Evolutionary conservation across 1,140 invertebrate genomes (phyloP), one percentile per base, ranked within the genome.

Genomic region (Ceratina australensis): DNA sequence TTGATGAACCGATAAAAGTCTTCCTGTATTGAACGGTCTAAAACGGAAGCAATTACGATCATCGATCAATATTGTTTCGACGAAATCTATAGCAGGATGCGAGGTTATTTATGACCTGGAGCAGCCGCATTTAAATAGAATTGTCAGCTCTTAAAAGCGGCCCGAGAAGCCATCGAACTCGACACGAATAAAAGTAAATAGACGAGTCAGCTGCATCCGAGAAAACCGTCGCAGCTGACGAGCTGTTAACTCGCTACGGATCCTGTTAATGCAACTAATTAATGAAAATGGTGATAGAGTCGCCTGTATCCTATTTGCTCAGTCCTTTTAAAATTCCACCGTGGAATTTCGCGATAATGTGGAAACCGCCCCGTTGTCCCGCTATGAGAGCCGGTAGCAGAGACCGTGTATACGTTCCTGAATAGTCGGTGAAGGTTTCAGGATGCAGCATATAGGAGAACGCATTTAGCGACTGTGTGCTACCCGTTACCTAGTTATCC

Each of bases 401-500:
- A 63, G 54, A 65, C 75, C 57, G 20, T 18, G 83, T 28, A 16
- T n/a, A 54, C 59, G 79, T 86, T 42, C 72, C 80, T 84, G 78
- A 81, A 81, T 68, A 64, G 49, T 72, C 79, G 79, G 65, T 78
- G 83, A 85, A 85, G 83, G 79, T 74, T 79, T 57, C 79, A 71
- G 75, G 79, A 81, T 69, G 82, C 81, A 60, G 68, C 59, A 78
- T 42, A 42, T 69, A 82, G 50, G 73, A 81, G 67, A 71, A 84
- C 74, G 83, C 83, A 85, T 89, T 90, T 89, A 89, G 84, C 84
- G 80, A 82, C 86, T 87, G 54, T 26, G 68, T 71, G 85, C 88
- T 90, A 89, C 87, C 89, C 88, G 89, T 90, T 90, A 90, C 89
- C 89, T 82, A 90, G 89, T 90, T 90, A 89, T 89, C 79, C 84